A percentile compares a stretch with the other conserved stretches of the same genome.
phyloP scores from a whole-genome alignment of 2,888 invertebrate species.

The Rhaphigaster nebulosa region DNA sequence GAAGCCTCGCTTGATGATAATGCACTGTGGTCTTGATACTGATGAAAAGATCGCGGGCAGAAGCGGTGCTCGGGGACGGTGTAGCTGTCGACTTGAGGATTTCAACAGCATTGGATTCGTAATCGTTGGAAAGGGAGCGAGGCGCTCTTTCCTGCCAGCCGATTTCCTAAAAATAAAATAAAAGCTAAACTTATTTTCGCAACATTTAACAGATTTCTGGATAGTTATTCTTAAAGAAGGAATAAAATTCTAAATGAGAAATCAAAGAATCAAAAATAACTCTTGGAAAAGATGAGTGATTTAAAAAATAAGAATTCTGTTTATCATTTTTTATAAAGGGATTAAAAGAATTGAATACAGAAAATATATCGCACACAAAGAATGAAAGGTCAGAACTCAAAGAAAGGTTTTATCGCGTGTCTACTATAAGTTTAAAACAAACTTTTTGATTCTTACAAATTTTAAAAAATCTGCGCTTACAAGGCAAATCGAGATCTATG shows the following conservation, averaged over 20 bases:
- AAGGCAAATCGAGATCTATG: no score
- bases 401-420: no score
- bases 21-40: conserved; percentile 94
- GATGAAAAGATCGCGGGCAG: conserved; percentile 84
- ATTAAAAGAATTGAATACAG: no score
- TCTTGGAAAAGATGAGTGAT: no score
- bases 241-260: not conserved
- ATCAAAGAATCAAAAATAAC: no score
- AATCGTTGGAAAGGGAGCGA: conserved; percentile 65
- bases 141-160: conserved; percentile 67
- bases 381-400: no score
- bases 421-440: no score
- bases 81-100: conserved; percentile 69
- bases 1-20: conserved; percentile 87
- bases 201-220: not conserved
- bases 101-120: conserved; percentile 66
- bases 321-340: no score
- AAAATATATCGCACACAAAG: no score
- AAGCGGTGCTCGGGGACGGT: conserved; percentile 75
- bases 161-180: conserved; percentile 61
- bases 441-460: no score
- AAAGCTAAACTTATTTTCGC: not conserved
- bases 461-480: no score
- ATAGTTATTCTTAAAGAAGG: not conserved
- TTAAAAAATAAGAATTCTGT: no score